Base-by-base conservation (phyloP, 2,888 invertebrate species). In the Ophion ellenae region DNA sequence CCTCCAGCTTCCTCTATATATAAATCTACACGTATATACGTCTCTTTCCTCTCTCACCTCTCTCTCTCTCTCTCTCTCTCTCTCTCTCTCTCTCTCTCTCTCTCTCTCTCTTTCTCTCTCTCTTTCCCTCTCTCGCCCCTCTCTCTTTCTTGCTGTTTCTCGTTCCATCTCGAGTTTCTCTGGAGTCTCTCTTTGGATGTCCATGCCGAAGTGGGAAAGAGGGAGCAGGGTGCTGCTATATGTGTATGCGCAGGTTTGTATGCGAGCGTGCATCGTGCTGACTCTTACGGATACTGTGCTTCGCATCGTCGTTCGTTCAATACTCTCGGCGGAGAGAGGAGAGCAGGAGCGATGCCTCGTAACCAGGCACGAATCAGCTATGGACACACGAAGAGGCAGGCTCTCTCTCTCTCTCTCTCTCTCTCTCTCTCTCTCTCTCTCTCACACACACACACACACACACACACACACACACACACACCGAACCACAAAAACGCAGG, bases 231-330 rank as follows among this genome's bases (percentile, higher is more conserved):
- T 73, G 20, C 47, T 57, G 77, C 36, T 63, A 64, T 77, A 64
- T 74, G 36, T 70, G 67, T 64, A 63, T 79, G 66, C 45, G 57
- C 20, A 47, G 47, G 11, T 20, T 59, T 53, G 36, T 83, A 40
- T 74, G n/a, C 32, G 53, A 28, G 28, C 36, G 66, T 57, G 66
- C 66, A 57, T 61, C 64, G 73, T 45, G 75, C 83, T 67, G 69
- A 67, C 69, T 69, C 76, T 67, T 67, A 57, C 71, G 66, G 47
- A 67, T 73, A 75, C 81, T 90, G 32, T 89, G 90, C 90, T 89
- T 89, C 87, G 89, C 47, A 14, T 90, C 90, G 90, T 88, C 91
- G 91, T 89, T 92, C 93, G 92, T 92, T 92, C 93, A 92, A 93
- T 93, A 93, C 92, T 92, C 90, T 87, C 79, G 82, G 89, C 70